A percentile compares a stretch with the other conserved stretches of the same genome.
These are phyloP conservation scores for Sinodicranocentrus sp. DNA, from an alignment of 2,888 invertebrate species.

Conservation along the genomic window DNA sequence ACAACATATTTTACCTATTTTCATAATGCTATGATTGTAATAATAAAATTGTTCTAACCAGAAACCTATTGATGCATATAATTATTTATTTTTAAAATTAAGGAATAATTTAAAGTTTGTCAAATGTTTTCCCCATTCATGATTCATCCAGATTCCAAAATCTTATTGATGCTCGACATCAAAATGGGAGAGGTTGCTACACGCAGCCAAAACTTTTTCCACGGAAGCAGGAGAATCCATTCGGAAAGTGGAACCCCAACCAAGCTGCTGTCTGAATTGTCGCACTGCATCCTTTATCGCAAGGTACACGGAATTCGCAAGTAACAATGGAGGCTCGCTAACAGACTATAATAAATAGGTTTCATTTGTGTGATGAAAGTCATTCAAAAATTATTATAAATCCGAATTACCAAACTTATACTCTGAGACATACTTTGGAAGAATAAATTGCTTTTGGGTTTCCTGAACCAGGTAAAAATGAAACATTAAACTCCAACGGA, in stretches of 20 bases:
- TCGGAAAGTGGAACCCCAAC: conserved; percentile 55
- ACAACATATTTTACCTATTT: too few relatives aligned
- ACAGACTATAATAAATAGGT: conserved; percentile 30
- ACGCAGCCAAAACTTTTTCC: conserved; percentile 60
- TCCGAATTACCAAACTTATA: background rate
- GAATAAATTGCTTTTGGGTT: conserved; percentile 96
- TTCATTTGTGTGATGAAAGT: background rate
- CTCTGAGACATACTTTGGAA: conserved; percentile 86
- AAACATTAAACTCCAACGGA: conserved; percentile 94
- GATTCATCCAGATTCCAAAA: too few relatives aligned
- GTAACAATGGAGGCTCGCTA: conserved; percentile 58
- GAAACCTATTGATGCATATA: too few relatives aligned
- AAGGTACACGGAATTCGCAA: conserved; percentile 63
- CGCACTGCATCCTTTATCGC: conserved; percentile 65
- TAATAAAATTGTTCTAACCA: too few relatives aligned
- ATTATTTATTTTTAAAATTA: too few relatives aligned
- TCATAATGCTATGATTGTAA: too few relatives aligned
- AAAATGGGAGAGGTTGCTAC: conserved; percentile 53
- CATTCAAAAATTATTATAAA: background rate
- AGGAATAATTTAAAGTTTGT: too few relatives aligned
- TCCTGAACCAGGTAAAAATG: conserved; percentile 90
- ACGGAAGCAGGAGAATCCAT: conserved; percentile 68
- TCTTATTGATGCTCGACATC: conserved; percentile 43
- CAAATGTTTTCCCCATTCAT: too few relatives aligned
- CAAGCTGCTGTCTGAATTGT: conserved; percentile 57